Conservation (phyloP, 2,888 invertebrate species). For the Urechis unicinctus region DNA sequence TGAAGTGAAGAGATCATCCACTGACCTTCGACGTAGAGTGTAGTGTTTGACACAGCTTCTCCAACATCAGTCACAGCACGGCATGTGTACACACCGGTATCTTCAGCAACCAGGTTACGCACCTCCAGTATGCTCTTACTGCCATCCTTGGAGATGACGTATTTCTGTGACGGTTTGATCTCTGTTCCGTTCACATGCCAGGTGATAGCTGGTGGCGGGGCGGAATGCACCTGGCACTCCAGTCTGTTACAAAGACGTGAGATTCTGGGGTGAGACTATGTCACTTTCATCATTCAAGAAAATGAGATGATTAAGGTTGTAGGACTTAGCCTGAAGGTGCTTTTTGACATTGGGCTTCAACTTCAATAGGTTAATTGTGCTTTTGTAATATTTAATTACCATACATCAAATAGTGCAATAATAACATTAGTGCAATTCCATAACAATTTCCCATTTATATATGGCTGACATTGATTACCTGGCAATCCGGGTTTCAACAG, state of each 20-base stretch:
- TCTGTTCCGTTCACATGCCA: slow-evolving; percentile 54
- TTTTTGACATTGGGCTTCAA: too few species aligned
- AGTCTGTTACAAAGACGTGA: slow-evolving; percentile 26
- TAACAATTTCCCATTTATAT: background rate
- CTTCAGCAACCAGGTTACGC: slow-evolving; percentile 64
- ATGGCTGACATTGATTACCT: slow-evolving; percentile 27
- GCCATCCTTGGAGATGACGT: slow-evolving; percentile 37
- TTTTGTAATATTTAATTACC: background rate
- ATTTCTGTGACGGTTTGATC: slow-evolving; percentile 44
- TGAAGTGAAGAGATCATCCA: background rate
- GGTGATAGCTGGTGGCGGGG: slow-evolving; percentile 43
- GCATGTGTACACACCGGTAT: slow-evolving; percentile 94
- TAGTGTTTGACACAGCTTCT: slow-evolving; percentile 90
- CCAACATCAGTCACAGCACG: slow-evolving; percentile 87
- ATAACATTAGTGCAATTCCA: background rate
- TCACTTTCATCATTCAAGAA: too few species aligned
- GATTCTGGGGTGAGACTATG: too few species aligned
- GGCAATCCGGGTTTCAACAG: slow-evolving; percentile 36
- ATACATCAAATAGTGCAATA: background rate
- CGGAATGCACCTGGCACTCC: slow-evolving; percentile 39
- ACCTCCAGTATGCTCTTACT: slow-evolving; percentile 40
- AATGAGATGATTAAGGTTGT: too few species aligned
- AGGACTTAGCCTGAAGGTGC: too few species aligned
- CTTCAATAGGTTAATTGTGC: background rate
- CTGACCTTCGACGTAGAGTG: slow-evolving; percentile 56